Base-by-base conservation (phyloP, 2,888 invertebrate species). In the Tetranychus piercei region DNA sequence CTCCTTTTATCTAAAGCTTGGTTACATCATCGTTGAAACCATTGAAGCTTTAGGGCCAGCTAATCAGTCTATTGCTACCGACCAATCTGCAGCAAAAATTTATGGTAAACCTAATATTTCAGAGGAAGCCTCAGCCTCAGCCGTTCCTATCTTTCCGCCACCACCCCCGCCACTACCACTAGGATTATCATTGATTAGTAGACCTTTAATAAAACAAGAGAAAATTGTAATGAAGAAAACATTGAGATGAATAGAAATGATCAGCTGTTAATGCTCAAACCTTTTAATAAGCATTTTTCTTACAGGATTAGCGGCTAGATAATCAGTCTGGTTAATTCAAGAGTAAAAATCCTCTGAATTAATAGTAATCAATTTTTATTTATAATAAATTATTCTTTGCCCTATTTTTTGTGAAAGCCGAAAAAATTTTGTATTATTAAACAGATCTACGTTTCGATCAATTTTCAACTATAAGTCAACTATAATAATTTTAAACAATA, bases 1-100 rank as follows among this genome's bases (percentile, higher is more conserved):
- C 15, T 66, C 7, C 6, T 76, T 76, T 43, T 76, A 76, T 72
- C 8, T 7, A 8, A 75, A 65, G 44, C 44, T 76, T 23, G 76
- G 76, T 9, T 76, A 55, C 73, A 23, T 9, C 9, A 9, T 71
- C n/a, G 23, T 34, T 9, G n/a, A 11, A 67, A 67, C 67, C 8
- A 67, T 55, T 55, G 55, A 55, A 55, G 55, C 55, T 15, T 7
- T 55, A 55, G 55, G 55, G 2, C 55, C 55, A 15, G 55, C 55
- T 55, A 55, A 55, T 55, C 55, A 55, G 7, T 15, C 15, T 15
- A 55, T 55, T 55, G 55, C 15, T 55, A 55, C 55, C 1, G 2
- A 6, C 8, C 55, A 55, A 34, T 34, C 34, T 34, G 34, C 34
- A 5, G 34, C 34, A 34, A 34, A 34, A 34, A 34, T 3, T 34